Conservation (phyloP, 1,140 invertebrate species). For the Acromyrmex heyeri region DNA sequence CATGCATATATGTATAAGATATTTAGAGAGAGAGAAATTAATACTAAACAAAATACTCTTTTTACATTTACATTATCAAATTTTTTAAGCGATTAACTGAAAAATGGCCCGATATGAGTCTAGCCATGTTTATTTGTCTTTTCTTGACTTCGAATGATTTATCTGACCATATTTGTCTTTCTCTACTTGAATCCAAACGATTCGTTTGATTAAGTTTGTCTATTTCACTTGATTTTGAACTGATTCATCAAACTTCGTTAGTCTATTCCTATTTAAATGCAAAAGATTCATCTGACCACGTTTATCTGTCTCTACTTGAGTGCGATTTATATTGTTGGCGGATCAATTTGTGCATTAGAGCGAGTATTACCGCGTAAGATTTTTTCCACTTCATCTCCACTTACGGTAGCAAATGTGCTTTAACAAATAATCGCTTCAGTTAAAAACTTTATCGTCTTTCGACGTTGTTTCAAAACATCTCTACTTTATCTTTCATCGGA, state of each 20-base stretch:
- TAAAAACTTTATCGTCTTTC: conserved; percentile 50
- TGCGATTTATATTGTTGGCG: background rate
- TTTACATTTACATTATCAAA: background rate
- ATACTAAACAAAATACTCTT: background rate
- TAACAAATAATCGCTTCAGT: conserved; percentile 54
- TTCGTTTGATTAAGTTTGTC: background rate
- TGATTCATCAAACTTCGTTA: no score
- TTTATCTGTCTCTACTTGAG: background rate
- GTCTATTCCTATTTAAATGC: background rate
- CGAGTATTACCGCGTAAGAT: background rate
- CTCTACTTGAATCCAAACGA: background rate
- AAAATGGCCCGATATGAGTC: background rate
- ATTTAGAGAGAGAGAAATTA: no score
- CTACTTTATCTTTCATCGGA: conserved; percentile 59
- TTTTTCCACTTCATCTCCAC: background rate
- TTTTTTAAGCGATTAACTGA: background rate
- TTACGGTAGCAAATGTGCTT: background rate
- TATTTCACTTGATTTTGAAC: no score
- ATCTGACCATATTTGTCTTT: background rate
- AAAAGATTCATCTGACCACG: background rate
- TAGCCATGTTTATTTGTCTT: background rate
- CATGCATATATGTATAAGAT: no score
- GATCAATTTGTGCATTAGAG: background rate
- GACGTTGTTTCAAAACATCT: conserved; percentile 63
- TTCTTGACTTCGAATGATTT: background rate